These are phyloP conservation scores for Pteria penguin DNA, from an alignment of 2,888 invertebrate species.

Conservation along the genomic window DNA sequence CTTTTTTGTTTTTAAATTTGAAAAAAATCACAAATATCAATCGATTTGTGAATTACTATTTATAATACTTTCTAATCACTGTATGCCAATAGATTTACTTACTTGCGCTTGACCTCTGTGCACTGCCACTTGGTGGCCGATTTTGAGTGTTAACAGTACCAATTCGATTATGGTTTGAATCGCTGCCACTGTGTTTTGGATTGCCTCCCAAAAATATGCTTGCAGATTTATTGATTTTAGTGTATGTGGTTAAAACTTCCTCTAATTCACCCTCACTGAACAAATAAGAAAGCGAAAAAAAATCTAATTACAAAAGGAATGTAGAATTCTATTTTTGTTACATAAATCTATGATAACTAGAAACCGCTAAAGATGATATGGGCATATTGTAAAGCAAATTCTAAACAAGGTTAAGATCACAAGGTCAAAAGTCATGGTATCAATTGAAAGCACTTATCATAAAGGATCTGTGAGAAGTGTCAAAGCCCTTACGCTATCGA, in stretches of 20 bases:
- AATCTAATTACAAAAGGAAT: background rate
- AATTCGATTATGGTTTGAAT: background rate
- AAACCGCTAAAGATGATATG: too few relatives aligned
- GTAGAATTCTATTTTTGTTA: background rate
- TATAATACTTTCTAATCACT: too few relatives aligned
- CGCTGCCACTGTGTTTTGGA: conserved; percentile 20
- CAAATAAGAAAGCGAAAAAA: conserved; percentile 24
- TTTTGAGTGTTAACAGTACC: conserved; percentile 7
- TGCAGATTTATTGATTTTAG: conserved; percentile 79
- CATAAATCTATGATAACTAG: background rate
- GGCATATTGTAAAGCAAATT: too few relatives aligned
- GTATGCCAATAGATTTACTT: too few relatives aligned
- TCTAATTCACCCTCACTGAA: conserved; percentile 79
- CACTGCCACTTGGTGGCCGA: conserved; percentile 2
- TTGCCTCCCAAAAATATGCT: conserved; percentile 78
- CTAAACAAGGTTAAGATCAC: background rate
- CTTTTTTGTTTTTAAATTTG: too few relatives aligned
- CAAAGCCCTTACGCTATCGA: background rate
- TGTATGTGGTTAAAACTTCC: conserved; percentile 79
- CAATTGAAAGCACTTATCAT: background rate
- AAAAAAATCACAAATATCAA: too few relatives aligned
- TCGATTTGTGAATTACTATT: too few relatives aligned
- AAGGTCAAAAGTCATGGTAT: background rate
- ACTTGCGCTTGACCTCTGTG: background rate
- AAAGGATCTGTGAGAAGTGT: background rate